A percentile compares a stretch with the other conserved stretches of the same genome.
Conservation (phyloP, 1,140 invertebrate species). For the Gryllus bimaculatus region DNA sequence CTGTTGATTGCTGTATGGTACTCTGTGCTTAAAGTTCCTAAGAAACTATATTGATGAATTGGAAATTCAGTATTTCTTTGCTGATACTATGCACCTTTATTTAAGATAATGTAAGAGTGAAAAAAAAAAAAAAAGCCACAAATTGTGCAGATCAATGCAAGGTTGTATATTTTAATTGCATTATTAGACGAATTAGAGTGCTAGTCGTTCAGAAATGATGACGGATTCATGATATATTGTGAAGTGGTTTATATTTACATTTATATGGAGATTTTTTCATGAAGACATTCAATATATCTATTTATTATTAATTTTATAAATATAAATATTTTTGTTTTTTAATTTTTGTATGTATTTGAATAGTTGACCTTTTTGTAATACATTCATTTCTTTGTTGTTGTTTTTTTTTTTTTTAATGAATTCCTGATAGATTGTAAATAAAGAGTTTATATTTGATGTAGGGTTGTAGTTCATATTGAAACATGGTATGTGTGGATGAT, state of each 20-base stretch:
- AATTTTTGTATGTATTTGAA: not conserved
- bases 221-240: not conserved
- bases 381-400: not conserved
- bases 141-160: no score
- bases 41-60: no score
- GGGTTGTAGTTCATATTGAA: not conserved
- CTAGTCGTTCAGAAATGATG: not conserved
- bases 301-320: not conserved
- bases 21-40: no score
- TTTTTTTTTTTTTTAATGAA: not conserved
- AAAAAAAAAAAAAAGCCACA: no score
- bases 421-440: not conserved
- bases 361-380: not conserved
- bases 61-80: no score
- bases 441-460: no score
- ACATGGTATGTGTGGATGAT: no score
- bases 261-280: not conserved
- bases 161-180: no score
- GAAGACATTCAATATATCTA: no score
- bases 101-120: no score
- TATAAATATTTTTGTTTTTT: not conserved
- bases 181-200: not conserved
- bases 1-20: no score
- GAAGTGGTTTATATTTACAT: not conserved
- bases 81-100: no score